These are phyloP conservation scores for Spea hammondii DNA, from an alignment of 2,797 vertebrate species.

Conservation along the genomic window DNA sequence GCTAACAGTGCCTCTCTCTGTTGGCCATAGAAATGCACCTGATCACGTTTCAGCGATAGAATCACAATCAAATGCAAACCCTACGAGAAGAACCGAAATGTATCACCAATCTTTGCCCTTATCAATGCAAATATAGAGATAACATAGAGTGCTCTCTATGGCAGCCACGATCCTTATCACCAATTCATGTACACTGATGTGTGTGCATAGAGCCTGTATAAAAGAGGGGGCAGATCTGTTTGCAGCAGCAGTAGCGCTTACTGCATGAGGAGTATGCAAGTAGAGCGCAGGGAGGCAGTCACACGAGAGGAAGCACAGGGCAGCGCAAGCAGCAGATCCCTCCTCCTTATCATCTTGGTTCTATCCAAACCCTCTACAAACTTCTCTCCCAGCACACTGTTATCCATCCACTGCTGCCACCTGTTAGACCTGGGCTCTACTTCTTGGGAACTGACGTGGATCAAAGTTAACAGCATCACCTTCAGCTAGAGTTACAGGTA, in stretches of 20 bases:
- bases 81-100: too few relatives aligned
- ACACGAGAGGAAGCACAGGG: conserved; percentile 15
- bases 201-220: neutral
- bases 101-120: too few relatives aligned
- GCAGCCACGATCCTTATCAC: too few relatives aligned
- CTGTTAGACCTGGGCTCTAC: conserved; percentile 11
- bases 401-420: neutral
- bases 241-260: neutral
- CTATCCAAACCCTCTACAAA: neutral
- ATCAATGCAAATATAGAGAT: too few relatives aligned
- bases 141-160: too few relatives aligned
- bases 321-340: conserved; percentile 1
- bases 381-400: neutral
- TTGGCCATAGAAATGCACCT: too few relatives aligned
- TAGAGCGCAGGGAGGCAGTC: conserved; percentile 1
- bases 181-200: too few relatives aligned
- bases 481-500: too few relatives aligned
- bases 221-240: neutral
- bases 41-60: too few relatives aligned
- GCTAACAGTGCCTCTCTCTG: too few relatives aligned
- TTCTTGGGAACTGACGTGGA: neutral
- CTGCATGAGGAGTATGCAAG: conserved; percentile 12
- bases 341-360: neutral
- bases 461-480: too few relatives aligned
- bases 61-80: too few relatives aligned